Evolutionary conservation across 2,113 vertebrate genomes (phyloP).

Genomic region (Todiramphus saurophagus): DNA sequence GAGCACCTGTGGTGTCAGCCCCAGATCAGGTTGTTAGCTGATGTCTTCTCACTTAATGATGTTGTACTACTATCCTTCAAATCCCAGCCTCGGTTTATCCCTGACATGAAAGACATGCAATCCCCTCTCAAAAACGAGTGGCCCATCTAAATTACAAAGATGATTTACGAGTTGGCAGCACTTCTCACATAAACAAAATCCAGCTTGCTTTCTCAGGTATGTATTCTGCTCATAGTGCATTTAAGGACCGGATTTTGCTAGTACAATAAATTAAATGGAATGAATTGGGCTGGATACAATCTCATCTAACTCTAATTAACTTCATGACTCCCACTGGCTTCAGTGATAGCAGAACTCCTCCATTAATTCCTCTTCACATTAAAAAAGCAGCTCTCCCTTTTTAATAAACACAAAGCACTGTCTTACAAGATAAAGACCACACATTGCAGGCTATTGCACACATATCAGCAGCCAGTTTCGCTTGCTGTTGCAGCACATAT

Average conservation of each 20-base stretch:
- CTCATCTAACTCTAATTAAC: constrained; percentile 31
- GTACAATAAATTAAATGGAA: background rate
- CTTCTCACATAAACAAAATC: background rate
- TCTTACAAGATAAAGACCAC: background rate
- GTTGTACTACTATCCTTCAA: background rate
- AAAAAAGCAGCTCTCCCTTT: constrained; percentile 27
- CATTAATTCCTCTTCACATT: background rate
- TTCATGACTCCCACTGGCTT: constrained; percentile 21
- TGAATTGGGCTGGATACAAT: background rate
- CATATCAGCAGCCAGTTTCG: background rate
- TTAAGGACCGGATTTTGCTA: background rate
- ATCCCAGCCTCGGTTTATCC: background rate
- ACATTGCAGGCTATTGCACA: background rate
- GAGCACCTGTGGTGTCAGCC: background rate
- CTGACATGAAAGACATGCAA: background rate
- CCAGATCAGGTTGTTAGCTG: background rate
- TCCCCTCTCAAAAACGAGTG: background rate
- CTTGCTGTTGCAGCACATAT: background rate
- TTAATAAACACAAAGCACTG: background rate
- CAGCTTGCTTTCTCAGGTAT: background rate
- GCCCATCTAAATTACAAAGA: background rate
- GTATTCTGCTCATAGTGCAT: background rate
- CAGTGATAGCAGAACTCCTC: background rate
- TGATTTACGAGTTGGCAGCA: background rate
- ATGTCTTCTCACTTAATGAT: background rate